Evolutionary conservation across 1,140 invertebrate species (phyloP).

Genomic region (Palaemon carinicauda): DNA sequence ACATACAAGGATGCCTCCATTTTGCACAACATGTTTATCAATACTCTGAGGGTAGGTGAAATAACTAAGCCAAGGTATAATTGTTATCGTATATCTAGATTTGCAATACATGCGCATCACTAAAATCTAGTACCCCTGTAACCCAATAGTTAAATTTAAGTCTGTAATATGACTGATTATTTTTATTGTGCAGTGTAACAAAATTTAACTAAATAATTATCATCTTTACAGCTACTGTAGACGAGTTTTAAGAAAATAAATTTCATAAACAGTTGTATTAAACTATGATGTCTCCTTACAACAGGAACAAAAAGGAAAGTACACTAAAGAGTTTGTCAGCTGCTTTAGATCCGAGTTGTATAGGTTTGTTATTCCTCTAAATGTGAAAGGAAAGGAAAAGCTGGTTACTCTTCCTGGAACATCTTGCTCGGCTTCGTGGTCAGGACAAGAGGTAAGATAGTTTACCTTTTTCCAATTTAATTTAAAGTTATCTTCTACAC

Average conservation of each 20-base stretch:
- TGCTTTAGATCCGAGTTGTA: constrained; percentile 30
- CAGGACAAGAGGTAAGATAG: constrained; percentile 28
- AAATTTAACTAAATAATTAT: too few species aligned
- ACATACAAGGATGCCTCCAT: constrained; percentile 82
- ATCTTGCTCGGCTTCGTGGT: constrained; percentile 34
- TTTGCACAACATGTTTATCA: constrained; percentile 84
- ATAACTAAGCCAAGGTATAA: background rate
- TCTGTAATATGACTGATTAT: too few species aligned
- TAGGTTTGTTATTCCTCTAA: constrained; percentile 30
- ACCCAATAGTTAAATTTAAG: too few species aligned
- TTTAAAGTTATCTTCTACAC: background rate
- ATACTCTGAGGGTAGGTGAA: constrained; percentile 75
- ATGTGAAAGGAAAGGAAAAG: constrained; percentile 41
- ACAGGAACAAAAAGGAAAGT: constrained; percentile 44
- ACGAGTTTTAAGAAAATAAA: too few species aligned
- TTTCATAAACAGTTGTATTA: too few species aligned
- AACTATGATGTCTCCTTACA: background rate
- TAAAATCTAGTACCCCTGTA: too few species aligned
- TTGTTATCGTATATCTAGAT: too few species aligned
- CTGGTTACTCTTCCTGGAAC: constrained; percentile 35
- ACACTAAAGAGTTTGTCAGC: constrained; percentile 16
- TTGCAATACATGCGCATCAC: too few species aligned
- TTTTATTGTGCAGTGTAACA: too few species aligned
- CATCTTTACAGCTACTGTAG: too few species aligned
- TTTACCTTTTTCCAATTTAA: background rate